Conservation (phyloP, 2,888 invertebrate genomes). For the Acleris sparsana region DNA sequence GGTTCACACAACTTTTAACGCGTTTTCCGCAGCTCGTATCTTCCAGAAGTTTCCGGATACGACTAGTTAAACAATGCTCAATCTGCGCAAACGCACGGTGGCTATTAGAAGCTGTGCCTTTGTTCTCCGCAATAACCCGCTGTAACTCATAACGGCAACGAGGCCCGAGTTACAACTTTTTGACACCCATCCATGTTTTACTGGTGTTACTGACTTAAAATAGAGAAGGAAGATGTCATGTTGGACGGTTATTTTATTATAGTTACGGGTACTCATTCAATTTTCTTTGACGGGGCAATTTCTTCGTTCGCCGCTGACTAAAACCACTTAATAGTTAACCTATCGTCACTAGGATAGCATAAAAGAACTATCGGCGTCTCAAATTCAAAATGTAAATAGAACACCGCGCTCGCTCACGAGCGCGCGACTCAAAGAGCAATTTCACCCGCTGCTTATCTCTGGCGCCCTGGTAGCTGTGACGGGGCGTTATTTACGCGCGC, state of each 20-base stretch:
- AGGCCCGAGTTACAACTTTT: constrained; percentile 17
- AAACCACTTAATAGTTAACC: background rate
- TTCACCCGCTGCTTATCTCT: constrained; percentile 66
- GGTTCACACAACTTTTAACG: constrained; percentile 1
- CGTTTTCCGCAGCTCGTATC: constrained; percentile 4
- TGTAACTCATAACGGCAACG: constrained; percentile 63
- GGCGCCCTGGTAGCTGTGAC: constrained; percentile 67
- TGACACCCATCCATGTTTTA: no score
- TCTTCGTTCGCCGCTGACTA: no score
- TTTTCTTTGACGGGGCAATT: no score
- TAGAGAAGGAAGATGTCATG: no score
- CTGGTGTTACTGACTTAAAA: no score
- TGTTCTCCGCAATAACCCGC: constrained; percentile 65
- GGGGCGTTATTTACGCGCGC: constrained; percentile 79
- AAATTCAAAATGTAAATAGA: constrained; percentile 36
- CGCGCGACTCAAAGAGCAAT: constrained; percentile 37
- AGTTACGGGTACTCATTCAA: no score
- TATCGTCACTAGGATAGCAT: background rate
- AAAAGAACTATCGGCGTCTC: constrained; percentile 3
- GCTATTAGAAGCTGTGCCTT: constrained; percentile 56
- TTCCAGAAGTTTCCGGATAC: constrained; percentile 23
- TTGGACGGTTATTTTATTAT: no score
- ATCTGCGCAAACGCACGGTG: constrained; percentile 57
- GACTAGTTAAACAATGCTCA: constrained; percentile 36
- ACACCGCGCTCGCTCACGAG: constrained; percentile 23